Evolutionary conservation across 2,113 vertebrate species (phyloP), one percentile per base, ranked within the genome.

Genomic region (Phodopus roborovskii): DNA sequence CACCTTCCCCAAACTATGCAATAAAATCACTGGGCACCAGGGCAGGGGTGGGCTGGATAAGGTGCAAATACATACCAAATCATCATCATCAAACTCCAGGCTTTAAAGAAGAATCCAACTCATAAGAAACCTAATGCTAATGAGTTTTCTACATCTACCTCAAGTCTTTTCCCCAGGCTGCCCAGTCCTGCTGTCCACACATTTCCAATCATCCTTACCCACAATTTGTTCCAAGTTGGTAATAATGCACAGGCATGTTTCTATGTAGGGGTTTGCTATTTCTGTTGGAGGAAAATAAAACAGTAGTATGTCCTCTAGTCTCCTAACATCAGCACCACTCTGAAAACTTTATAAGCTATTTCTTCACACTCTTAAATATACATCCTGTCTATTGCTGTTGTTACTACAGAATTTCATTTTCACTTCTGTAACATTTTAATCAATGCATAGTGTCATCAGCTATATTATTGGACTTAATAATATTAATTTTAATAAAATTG

Each of bases 121-220:
- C 66, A 33, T 58, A 94, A 92, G 88, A 96, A 92, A 71, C 36
- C 50, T 88, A 48, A 62, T 83, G 94, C 90, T 94, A 94, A 96
- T 96, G 95, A 96, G 93, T 88, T 95, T 95, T 91, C 95, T 87
- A n/a, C 48, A 11, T 92, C 68, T 84, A 90, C 94, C 85, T 89
- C 66, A 10, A 33, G 92, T 91, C 68, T 91, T 94, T 75, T 98
- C 92, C 85, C 75, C 75, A 79, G 93, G 90, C 95, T 74, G 58
- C 45, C 73, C 70, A 10, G 2, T 45, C 45, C 94, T 20, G 68
- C 33, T 93, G 82, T 82, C 90, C 36, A 93, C 93, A 95, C 85
- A n/a, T 92, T 91, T 93, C 91, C 97, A 70, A 5, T 94, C 88
- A 71, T 84, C 50, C 1, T 70, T 64, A 39, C 74, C 56, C 62